Conservation (phyloP, 1,140 invertebrate genomes). For the Brachystomella parvula region DNA sequence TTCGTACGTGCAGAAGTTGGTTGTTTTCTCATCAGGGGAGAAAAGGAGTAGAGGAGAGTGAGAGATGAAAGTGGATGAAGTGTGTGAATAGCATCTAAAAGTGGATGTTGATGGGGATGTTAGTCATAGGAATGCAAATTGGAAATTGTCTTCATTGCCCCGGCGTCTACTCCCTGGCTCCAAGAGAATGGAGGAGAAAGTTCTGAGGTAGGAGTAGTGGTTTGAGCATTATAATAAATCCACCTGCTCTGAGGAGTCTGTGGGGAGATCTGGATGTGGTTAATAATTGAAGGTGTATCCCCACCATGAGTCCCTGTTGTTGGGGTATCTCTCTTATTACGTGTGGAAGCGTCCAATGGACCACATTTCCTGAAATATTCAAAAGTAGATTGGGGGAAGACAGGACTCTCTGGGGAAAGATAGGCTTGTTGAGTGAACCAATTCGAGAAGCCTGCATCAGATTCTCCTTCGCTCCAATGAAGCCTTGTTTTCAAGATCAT, state of each 20-base stretch:
- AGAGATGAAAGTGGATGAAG: constrained; percentile 31
- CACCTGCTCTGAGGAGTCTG: not conserved
- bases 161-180: not conserved
- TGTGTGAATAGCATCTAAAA: constrained; percentile 29
- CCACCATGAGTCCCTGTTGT: too few species aligned
- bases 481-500: too few species aligned
- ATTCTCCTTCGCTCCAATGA: too few species aligned
- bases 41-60: constrained; percentile 27
- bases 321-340: too few species aligned
- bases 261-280: not conserved
- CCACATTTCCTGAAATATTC: constrained; percentile 8
- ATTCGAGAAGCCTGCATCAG: too few species aligned
- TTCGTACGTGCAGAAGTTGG: not conserved
- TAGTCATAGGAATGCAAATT: constrained; percentile 33
- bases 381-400: not conserved
- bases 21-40: constrained; percentile 21
- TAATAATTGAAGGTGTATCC: not conserved
- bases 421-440: too few species aligned
- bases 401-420: not conserved
- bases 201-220: not conserved
- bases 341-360: too few species aligned
- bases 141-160: not conserved
- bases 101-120: constrained; percentile 17
- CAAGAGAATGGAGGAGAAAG: not conserved
- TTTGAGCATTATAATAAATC: not conserved